Evolutionary conservation across 2,113 vertebrate species (phyloP).

Genomic region (Cisticola juncidis): DNA sequence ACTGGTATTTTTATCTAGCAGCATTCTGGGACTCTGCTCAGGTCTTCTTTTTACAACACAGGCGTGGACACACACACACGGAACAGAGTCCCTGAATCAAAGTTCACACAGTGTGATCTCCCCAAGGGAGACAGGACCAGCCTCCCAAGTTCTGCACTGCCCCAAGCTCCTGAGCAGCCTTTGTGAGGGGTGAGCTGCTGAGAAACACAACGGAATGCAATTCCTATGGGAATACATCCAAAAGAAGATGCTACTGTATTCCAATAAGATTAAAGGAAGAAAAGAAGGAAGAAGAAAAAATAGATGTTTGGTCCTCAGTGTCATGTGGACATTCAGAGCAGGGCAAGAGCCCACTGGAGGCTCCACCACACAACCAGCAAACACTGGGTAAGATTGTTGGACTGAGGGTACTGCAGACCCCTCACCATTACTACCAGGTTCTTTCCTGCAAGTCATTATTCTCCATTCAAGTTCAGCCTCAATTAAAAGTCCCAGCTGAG

Average conservation of each 20-base stretch:
- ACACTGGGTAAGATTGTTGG: not conserved
- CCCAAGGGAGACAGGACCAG: not conserved
- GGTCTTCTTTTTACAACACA: not conserved
- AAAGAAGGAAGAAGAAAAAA: not conserved
- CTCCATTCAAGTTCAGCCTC: not conserved
- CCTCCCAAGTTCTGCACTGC: not conserved
- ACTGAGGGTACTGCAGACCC: not conserved
- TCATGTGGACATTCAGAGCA: not conserved
- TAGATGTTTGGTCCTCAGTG: not conserved
- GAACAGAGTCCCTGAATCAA: not conserved
- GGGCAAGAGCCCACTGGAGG: not conserved
- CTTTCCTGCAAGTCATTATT: not conserved
- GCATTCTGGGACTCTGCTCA: not conserved
- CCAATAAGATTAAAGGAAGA: not conserved
- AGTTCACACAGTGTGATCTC: not conserved
- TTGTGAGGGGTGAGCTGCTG: not conserved
- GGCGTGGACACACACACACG: rapidly evolving
- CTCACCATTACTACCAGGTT: not conserved
- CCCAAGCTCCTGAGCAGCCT: not conserved
- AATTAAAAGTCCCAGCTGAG: not conserved
- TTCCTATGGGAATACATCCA: not conserved
- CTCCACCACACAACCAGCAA: not conserved
- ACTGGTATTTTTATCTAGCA: not conserved
- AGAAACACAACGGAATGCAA: not conserved
- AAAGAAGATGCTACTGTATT: not conserved